Evolutionary conservation across 2,888 invertebrate species (phyloP), one percentile per base, ranked within the genome.

Genomic region (Nymphalis polychloros): DNA sequence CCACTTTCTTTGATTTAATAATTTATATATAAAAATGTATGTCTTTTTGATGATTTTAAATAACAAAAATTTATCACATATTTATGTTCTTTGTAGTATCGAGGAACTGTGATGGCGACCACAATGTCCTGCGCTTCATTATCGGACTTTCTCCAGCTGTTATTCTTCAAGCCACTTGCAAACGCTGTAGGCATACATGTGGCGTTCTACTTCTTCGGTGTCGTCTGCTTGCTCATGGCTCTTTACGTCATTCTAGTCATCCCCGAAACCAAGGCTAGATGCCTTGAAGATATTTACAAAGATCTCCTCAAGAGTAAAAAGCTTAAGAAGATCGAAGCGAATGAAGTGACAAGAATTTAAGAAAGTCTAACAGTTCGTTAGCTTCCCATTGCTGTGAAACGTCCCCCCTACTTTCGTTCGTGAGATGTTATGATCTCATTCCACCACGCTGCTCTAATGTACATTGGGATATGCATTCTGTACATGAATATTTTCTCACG

Each of bases 131-230:
- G 76, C 0, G 83, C 88, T 0, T 80, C 88, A 0, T n/a, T 81
- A 0, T 70, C 80, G 0, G 86, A 77, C 60, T 88, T 88, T 74
- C 23, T 88, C 0, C 89, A 90, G 76, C 80, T 87, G 70, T 71
- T 88, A 19, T 87, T 90, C 79, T 90, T 90, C 79, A 89, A 88
- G 62, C 84, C 89, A 0, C 64, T 90, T 0, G 84, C 84, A 0
- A 85, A 77, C 1, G 63, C 81, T 0, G 76, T 87, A 0, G 90
- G 90, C 0, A 76, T 83, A 2, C 81, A 89, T 68, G 81, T 81
- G 0, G 80, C 86, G 0, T 90, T 90, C 73, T 90, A 81, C 76
- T 83, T 86, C 73, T 89, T 85, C 49, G 86, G 86, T 1, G 67
- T 69, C 2, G 72, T 88, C 5, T 90, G 89, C 65, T 48, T 89